A percentile compares a stretch with the other conserved stretches of the same genome.
Evolutionary conservation across 2,888 invertebrate genomes (phyloP).

Genomic region (Archaeoteleia sp.): DNA sequence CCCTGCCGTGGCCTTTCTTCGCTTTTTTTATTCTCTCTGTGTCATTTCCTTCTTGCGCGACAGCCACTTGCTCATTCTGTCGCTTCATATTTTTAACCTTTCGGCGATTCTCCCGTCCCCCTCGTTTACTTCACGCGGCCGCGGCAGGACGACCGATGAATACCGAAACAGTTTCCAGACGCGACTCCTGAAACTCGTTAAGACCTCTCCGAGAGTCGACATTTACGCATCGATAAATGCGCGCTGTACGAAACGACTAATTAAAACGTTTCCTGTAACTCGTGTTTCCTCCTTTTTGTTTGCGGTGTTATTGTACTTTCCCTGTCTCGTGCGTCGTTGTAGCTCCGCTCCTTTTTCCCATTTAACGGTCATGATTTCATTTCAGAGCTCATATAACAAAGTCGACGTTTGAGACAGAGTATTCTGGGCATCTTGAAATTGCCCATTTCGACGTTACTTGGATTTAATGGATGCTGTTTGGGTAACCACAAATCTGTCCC

Average conservation of each 20-base stretch:
- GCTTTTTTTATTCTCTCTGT: slow-evolving; percentile 11
- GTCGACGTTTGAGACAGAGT: too few species aligned
- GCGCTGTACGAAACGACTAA: slow-evolving; percentile 39
- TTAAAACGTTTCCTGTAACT: slow-evolving; percentile 45
- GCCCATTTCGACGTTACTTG: too few species aligned
- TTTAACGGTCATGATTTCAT: too few species aligned
- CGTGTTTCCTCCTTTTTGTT: slow-evolving; percentile 37
- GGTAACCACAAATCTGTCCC: too few species aligned
- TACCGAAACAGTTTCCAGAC: slow-evolving; percentile 27
- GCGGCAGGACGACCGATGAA: slow-evolving; percentile 1
- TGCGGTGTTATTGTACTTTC: slow-evolving; percentile 25
- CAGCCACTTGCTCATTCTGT: slow-evolving; percentile 30
- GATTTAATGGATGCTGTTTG: too few species aligned
- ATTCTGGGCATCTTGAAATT: too few species aligned
- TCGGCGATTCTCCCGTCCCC: slow-evolving; percentile 23
- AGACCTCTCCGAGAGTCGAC: background rate
- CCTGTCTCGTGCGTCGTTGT: background rate
- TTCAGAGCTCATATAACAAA: too few species aligned
- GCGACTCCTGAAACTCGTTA: slow-evolving; percentile 14
- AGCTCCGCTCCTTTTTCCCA: slow-evolving; percentile 7
- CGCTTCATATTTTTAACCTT: slow-evolving; percentile 37
- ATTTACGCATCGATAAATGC: slow-evolving; percentile 31
- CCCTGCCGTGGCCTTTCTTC: background rate
- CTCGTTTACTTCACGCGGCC: too few species aligned
- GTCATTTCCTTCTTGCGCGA: slow-evolving; percentile 18